Evolutionary conservation across 2,888 invertebrate species (phyloP).

Genomic region (Graphium colonna): DNA sequence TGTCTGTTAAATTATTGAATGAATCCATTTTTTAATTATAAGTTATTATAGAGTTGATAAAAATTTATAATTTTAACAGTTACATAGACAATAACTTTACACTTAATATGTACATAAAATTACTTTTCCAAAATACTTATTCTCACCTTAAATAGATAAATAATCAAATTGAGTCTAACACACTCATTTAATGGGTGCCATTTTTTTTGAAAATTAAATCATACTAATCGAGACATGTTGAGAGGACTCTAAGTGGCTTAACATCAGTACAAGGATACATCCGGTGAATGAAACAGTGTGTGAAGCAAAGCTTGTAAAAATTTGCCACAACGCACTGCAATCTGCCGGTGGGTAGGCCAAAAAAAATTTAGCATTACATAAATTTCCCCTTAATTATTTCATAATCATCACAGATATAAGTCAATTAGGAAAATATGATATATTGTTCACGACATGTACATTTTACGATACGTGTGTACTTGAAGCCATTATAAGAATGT

Average conservation of each 20-base stretch:
- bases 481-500: conserved; percentile 26
- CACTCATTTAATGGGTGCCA: conserved; percentile 28
- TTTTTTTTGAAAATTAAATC: too few relatives aligned
- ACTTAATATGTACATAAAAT: conserved; percentile 62
- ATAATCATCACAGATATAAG: conserved; percentile 73
- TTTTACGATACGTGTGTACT: conserved; percentile 42
- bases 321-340: conserved; percentile 35
- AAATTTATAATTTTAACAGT: conserved; percentile 63
- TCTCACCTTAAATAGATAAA: conserved; percentile 45
- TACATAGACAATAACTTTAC: conserved; percentile 54
- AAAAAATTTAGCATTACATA: conserved; percentile 38
- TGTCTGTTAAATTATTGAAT: conserved; percentile 12
- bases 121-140: conserved; percentile 62
- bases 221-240: too few relatives aligned
- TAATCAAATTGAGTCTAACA: conserved; percentile 28
- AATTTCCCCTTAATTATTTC: conserved; percentile 52
- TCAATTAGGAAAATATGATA: conserved; percentile 69
- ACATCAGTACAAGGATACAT: conserved; percentile 9
- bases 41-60: conserved; percentile 40
- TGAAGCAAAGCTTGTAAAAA: conserved; percentile 39
- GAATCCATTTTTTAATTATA: conserved; percentile 22
- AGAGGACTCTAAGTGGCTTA: conserved; percentile 9
- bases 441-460: conserved; percentile 53
- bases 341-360: conserved; percentile 67
- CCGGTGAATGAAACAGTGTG: conserved; percentile 32